Evolutionary conservation across 2,113 vertebrate species (phyloP).

Genomic region (Saccopteryx leptura): DNA sequence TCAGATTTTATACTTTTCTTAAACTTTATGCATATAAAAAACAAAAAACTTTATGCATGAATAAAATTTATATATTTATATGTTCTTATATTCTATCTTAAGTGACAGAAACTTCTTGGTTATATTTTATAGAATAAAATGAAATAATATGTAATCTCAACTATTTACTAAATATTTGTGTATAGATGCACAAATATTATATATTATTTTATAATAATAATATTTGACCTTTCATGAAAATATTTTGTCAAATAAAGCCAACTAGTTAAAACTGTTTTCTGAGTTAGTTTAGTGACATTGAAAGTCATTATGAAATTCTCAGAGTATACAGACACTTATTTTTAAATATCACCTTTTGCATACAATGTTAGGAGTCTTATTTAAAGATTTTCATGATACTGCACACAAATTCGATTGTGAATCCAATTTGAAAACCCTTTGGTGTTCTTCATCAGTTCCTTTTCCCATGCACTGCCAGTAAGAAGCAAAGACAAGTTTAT

Average conservation of each 20-base stretch:
- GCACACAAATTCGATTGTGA: neutral
- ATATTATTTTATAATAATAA: neutral
- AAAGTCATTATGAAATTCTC: neutral
- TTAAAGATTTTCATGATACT: neutral
- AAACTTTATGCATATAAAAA: neutral
- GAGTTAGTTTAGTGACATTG: neutral
- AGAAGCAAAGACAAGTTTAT: slow-evolving; percentile 40
- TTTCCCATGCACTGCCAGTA: neutral
- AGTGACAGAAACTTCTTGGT: neutral
- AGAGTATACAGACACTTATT: neutral
- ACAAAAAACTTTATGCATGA: neutral
- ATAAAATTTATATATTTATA: neutral
- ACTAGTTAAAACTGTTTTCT: neutral
- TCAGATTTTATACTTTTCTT: neutral
- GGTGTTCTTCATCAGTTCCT: neutral
- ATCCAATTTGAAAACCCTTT: neutral
- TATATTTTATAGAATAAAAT: neutral
- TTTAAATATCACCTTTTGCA: neutral
- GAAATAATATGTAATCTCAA: neutral
- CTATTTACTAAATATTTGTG: neutral
- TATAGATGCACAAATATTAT: neutral
- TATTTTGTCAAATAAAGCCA: neutral
- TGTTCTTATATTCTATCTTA: neutral
- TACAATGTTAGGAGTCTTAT: neutral
- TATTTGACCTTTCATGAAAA: neutral